Percentiles rank a stretch among this genome's conserved stretches.
phyloP scores from a whole-genome alignment of 2,797 vertebrate species.

The Melanotaenia maccullochi region DNA sequence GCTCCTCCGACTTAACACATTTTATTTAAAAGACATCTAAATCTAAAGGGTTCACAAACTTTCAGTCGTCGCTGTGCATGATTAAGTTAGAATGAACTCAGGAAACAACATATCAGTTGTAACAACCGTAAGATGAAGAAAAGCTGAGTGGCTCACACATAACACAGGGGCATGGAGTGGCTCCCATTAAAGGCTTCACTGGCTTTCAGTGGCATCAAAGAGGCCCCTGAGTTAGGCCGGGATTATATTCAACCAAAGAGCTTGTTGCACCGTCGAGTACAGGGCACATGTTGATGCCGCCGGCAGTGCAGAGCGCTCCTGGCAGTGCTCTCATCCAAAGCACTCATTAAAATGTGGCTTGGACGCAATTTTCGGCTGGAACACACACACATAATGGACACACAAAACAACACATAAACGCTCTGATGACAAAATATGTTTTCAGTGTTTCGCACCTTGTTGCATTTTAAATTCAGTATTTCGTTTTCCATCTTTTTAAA shows the following conservation, averaged over 20 bases:
- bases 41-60: not conserved
- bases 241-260: constrained; percentile 82
- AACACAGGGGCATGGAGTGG: constrained; percentile 65
- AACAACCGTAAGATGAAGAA: constrained; percentile 54
- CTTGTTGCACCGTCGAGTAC: constrained; percentile 62
- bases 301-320: constrained; percentile 63
- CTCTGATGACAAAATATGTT: constrained; percentile 23
- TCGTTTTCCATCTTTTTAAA: not conserved
- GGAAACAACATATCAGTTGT: constrained; percentile 72
- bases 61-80: constrained; percentile 21
- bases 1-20: not conserved
- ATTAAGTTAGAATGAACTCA: constrained; percentile 68
- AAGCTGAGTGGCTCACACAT: constrained; percentile 57
- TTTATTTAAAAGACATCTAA: not conserved
- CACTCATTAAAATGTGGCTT: constrained; percentile 70
- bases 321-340: constrained; percentile 59
- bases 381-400: constrained; percentile 51
- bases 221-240: constrained; percentile 74
- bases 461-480: not conserved
- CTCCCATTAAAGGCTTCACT: constrained; percentile 82
- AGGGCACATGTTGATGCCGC: constrained; percentile 59
- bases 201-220: constrained; percentile 83
- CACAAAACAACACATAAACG: constrained; percentile 45
- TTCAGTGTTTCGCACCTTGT: not conserved
- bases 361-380: constrained; percentile 55